These are phyloP conservation scores for Hybognathus amarus DNA, from an alignment of 2,797 vertebrate species.

Conservation along the genomic window DNA sequence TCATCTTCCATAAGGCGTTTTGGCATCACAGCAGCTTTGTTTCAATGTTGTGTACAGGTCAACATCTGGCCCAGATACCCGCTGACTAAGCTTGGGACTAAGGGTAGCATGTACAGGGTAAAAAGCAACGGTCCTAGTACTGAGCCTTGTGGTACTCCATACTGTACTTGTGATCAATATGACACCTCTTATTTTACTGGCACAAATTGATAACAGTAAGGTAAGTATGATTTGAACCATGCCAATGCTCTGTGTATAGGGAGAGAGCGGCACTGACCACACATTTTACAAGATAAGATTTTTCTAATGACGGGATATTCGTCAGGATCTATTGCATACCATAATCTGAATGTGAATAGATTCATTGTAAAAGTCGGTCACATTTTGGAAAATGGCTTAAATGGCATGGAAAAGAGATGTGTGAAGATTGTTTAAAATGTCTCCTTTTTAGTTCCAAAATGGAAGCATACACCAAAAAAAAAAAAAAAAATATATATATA, in stretches of 20 bases:
- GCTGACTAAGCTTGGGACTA: background rate
- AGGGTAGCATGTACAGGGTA: background rate
- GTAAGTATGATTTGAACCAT: background rate
- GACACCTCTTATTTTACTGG: background rate
- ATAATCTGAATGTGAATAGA: background rate
- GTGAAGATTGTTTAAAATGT: background rate
- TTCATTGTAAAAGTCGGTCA: background rate
- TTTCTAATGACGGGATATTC: background rate
- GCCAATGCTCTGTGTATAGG: background rate
- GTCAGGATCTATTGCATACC: background rate
- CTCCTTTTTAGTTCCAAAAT: background rate
- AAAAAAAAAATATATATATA: too few species aligned
- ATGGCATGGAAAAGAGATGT: background rate
- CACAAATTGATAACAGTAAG: background rate
- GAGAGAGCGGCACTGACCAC: background rate
- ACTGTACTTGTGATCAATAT: background rate
- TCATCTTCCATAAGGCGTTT: too few species aligned
- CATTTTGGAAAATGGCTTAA: background rate
- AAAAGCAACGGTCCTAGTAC: background rate
- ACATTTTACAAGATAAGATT: background rate
- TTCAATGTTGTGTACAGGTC: too few species aligned
- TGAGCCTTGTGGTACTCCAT: background rate
- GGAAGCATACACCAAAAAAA: background rate
- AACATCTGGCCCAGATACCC: too few species aligned
- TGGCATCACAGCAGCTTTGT: too few species aligned